Evolutionary conservation across 2,888 invertebrate species (phyloP), one percentile per base, ranked within the genome.

Genomic region (Andrena chrysosceles): DNA sequence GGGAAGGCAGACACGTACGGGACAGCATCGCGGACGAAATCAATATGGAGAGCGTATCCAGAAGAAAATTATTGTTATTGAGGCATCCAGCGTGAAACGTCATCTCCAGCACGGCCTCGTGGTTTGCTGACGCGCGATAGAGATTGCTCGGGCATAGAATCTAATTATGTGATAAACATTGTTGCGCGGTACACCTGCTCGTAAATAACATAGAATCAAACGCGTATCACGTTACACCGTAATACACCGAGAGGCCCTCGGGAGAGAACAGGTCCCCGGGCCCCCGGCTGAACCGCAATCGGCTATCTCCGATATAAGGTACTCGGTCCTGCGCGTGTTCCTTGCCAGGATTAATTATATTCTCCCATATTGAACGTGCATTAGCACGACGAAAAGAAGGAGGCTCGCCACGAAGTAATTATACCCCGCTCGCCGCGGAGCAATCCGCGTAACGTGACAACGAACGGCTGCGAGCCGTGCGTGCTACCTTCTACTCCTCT

Each of bases 121-220:
- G 79, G 71, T 77, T 72, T 29, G 66, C 78, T 54, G 75, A 70
- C 76, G 67, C 68, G 75, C 71, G 87, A 87, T 87, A 87, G 81
- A 86, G 86, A 88, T 84, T 85, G 85, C 73, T 60, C 80, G 83
- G 63, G 83, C 82, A 80, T 88, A 80, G 88, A 89, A 84, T 88
- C 89, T 86, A 88, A 89, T 87, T 89, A 87, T 77, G 83, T 71
- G 87, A 89, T 88, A 86, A 90, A 89, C 85, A 89, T 85, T 89
- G 86, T 89, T 86, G 81, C 77, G 80, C 68, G 71, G 74, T 85
- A 80, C 89, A 89, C 87, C 87, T 87, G 85, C 81, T 73, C 77
- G 87, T 84, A 89, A 89, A 90, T 90, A 90, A 90, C 84, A 89
- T 90, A 86, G 89, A 89, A 89, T 90, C 87, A 89, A 85, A 89